Base-by-base conservation (phyloP, 2,888 invertebrate species). In the Lampropteryx suffumata region DNA sequence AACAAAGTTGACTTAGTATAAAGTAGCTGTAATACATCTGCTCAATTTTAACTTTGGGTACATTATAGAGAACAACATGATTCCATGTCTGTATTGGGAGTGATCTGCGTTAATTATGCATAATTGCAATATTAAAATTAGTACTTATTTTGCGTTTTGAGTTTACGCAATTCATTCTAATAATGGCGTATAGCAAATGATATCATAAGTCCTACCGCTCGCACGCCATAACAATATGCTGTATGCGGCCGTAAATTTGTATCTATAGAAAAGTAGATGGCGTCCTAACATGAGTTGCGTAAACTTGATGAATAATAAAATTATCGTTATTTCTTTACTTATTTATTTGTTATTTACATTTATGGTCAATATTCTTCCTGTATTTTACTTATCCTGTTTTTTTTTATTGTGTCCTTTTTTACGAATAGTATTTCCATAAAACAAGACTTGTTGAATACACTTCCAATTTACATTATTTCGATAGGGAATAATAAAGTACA, bases 31-130 rank as follows among this genome's bases (percentile, higher is more conserved):
- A 85, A 82, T 76, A 77, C 75, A 79, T 66, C 79, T 88, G 89
- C 89, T 89, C 89, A 89, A 89, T 88, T 80, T 78, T 81, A 79
- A 74, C 79, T 76, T 74, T 78, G 86, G 83, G 85, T 82, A 78
- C 79, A 79, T 79, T 74, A 52, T 77, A 82, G 79, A 73, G 68
- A 80, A 76, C 81, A 75, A 71, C 70, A 65, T 67, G 71, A 69
- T 70, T 66, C 62, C 68, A 66, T 74, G 72, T 69, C 61, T 67
- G 64, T 48, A 54, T 50, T 59, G 75, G 75, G 82, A 79, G 77
- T 58, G 65, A 77, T 73, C 77, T 82, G 78, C 65, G 60, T 74
- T 52, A 50, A 37, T 39, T 36, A 29, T 29, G 14, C 26, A 39
- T 37, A 39, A 49, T 37, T 48, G 36, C 42, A 51, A 36, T 37